phyloP scores from a whole-genome alignment of 1,140 invertebrate species.

The Octopus sinensis region DNA sequence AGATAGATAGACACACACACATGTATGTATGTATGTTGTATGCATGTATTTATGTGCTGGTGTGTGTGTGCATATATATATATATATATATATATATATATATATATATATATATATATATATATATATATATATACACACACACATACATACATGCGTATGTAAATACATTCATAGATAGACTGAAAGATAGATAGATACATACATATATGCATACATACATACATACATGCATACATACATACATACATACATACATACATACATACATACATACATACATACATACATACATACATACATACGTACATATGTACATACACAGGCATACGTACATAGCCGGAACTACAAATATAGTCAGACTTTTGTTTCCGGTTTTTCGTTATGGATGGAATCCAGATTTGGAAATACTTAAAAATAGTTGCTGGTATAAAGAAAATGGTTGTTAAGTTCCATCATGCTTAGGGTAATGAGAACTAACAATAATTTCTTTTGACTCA shows the following conservation, averaged over 20 bases:
- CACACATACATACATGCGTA: background rate
- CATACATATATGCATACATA: background rate
- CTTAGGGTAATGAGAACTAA: too few relatives aligned
- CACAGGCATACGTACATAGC: background rate
- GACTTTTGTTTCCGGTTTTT: too few relatives aligned
- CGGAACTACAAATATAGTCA: too few relatives aligned
- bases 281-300: background rate
- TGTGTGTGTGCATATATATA: background rate
- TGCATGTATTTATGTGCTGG: background rate
- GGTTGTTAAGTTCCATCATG: too few relatives aligned
- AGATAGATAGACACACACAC: too few relatives aligned
- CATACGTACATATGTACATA: background rate
- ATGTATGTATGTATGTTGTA: background rate
- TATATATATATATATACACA: too few relatives aligned
- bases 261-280: background rate
- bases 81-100: constrained; percentile 2
- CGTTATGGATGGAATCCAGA: too few relatives aligned
- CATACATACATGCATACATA: background rate
- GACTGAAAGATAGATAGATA: background rate
- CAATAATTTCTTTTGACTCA: too few relatives aligned
- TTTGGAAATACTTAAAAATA: too few relatives aligned
- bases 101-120: background rate
- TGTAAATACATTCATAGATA: background rate
- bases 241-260: background rate
- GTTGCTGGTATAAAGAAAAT: too few relatives aligned